phyloP scores from a whole-genome alignment of 2,113 vertebrate species.

The Nycticorax nycticorax region DNA sequence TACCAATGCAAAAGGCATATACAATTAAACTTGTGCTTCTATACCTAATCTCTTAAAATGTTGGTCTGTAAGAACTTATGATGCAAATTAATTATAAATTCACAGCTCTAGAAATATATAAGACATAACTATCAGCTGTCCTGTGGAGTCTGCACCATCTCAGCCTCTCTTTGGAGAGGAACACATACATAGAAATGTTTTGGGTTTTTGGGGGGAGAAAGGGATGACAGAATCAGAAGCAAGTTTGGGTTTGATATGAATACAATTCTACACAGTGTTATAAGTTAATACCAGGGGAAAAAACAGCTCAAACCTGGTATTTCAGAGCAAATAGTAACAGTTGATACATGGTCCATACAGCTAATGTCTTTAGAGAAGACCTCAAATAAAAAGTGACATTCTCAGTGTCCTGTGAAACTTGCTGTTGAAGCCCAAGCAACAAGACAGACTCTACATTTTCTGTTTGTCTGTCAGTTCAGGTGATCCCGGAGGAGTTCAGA shows the following conservation, averaged over 20 bases:
- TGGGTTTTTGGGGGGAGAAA: rapidly evolving
- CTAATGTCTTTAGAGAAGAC: background rate
- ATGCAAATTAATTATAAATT: background rate
- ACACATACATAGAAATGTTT: background rate
- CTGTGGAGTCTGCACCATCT: background rate
- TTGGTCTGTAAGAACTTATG: background rate
- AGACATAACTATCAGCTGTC: background rate
- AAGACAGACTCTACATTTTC: background rate
- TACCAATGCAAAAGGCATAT: background rate
- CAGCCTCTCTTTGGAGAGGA: background rate
- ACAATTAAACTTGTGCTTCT: background rate
- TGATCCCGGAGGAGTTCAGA: background rate
- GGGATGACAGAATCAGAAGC: background rate
- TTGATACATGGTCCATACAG: background rate
- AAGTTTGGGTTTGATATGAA: background rate
- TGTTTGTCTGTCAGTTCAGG: background rate
- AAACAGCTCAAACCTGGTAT: background rate
- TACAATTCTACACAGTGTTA: background rate
- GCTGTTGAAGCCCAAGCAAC: background rate
- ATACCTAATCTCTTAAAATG: background rate
- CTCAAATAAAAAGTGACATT: background rate
- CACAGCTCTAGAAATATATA: background rate
- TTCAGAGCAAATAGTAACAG: background rate
- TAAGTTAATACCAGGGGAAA: background rate
- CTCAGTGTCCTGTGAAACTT: background rate